Evolutionary conservation across 2,888 invertebrate species (phyloP).

Genomic region (Nephrotoma appendiculata): DNA sequence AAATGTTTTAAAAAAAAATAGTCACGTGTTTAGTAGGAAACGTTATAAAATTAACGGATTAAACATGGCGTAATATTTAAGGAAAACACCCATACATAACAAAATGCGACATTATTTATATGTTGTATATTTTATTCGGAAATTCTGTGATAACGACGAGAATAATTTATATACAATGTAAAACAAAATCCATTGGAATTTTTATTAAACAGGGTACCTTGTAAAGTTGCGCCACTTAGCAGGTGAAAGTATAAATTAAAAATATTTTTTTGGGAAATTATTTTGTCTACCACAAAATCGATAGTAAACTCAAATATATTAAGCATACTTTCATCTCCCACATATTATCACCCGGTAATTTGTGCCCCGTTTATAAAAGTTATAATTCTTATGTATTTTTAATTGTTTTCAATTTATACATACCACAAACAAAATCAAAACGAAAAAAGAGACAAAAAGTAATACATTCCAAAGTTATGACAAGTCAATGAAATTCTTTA

Average conservation of each 20-base stretch:
- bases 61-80: not conserved
- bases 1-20: not conserved
- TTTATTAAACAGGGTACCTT: not conserved
- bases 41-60: not conserved
- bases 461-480: not conserved
- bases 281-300: too few relatives aligned
- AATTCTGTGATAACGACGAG: not conserved
- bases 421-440: not conserved
- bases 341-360: not conserved
- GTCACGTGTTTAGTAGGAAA: not conserved
- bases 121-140: not conserved
- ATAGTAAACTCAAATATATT: too few relatives aligned
- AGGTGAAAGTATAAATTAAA: too few relatives aligned
- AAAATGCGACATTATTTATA: not conserved
- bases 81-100: not conserved
- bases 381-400: not conserved
- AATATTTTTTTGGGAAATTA: too few relatives aligned
- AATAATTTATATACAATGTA: not conserved
- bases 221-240: not conserved
- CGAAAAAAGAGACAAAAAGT: not conserved
- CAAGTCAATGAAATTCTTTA: not conserved
- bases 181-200: not conserved
- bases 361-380: not conserved
- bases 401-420: not conserved
- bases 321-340: too few relatives aligned